These are phyloP conservation scores for Cyrtorhinus lividipennis DNA, from an alignment of 1,140 invertebrate species.

Conservation along the genomic window DNA sequence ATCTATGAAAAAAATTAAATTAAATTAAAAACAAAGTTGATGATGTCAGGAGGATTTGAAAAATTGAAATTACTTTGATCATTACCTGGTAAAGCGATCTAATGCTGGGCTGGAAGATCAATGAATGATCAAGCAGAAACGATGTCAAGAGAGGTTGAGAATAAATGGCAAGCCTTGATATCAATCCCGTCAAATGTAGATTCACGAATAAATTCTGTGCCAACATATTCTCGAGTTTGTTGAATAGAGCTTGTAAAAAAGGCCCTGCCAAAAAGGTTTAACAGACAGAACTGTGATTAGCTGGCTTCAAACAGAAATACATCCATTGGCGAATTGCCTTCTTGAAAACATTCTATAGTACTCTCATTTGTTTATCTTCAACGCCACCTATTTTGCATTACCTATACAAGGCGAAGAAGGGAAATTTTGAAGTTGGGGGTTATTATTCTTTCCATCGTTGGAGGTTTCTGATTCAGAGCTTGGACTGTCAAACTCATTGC, in stretches of 20 bases:
- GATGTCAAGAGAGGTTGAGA: conserved; percentile 75
- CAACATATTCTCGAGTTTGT: conserved; percentile 69
- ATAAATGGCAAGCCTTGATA: conserved; percentile 73
- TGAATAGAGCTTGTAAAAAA: conserved; percentile 66
- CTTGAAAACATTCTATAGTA: too few relatives aligned
- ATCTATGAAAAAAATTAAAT: conserved; percentile 40
- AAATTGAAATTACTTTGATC: too few relatives aligned
- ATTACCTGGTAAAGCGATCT: conserved; percentile 70
- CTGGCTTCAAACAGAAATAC: too few relatives aligned
- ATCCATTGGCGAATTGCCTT: too few relatives aligned
- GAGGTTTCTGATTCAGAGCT: conserved; percentile 18
- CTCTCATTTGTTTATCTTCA: too few relatives aligned
- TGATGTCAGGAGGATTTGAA: too few relatives aligned
- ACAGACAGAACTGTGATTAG: background rate
- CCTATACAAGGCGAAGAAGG: conserved; percentile 32
- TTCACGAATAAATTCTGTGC: conserved; percentile 75
- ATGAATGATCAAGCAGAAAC: conserved; percentile 70
- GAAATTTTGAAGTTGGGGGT: conserved; percentile 21
- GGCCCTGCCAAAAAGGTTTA: conserved; percentile 42
- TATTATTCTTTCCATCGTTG: conserved; percentile 2
- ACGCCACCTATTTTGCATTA: too few relatives aligned
- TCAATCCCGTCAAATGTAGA: conserved; percentile 72
- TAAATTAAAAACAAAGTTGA: conserved; percentile 24
- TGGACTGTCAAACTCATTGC: conserved; percentile 21
- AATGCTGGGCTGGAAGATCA: conserved; percentile 77